Evolutionary conservation across 2,888 invertebrate species (phyloP), one percentile per base, ranked within the genome.

Genomic region (Sinhomidia bicolor): DNA sequence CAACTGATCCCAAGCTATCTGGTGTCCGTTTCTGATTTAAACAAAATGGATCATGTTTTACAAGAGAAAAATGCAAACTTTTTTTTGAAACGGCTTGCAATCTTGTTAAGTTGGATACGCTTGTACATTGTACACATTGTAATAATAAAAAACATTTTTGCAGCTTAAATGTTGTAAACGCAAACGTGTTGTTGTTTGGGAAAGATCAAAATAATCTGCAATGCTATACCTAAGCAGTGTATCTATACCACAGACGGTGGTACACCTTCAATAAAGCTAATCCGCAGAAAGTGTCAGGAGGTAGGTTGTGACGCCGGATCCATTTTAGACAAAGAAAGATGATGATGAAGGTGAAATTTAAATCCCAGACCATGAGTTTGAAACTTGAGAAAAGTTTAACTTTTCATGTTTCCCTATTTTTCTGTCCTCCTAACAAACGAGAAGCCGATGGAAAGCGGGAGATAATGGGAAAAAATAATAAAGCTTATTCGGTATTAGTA

Each of bases 351-450:
- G 4, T 47, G 29, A 51, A 32, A 68, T 82, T 47, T 17, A 54
- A 82, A 82, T 82, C 82, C 68, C 47, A 51, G n/a, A 7, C 26
- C 44, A 14, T 20, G 41, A 65, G 44, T 62, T 81, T 62, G 68
- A 82, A 82, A 82, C 68, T 68, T 47, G 82, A 68, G 82, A 82
- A 36, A 82, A 17, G 44, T 68, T 44, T 68, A 81, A 82, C 51
- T 82, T 68, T 65, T 20, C 47, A 80, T 65, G 47, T 79, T 57
- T 32, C 29, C 60, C 60, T 51, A 5, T 51, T 51, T 51, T 17
- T 7, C 57, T 57, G 57, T 57, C 57, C 51, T 51, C 14, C 17
- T 3, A 23, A 6, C 57, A 23, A 57, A 23, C 20, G 6, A 57
- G 20, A 23, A 23, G 23, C 36, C 36, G 3, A 5, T 36, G 57